phyloP scores from a whole-genome alignment of 1,140 invertebrate genomes.

The Eupristina koningsbergeri region DNA sequence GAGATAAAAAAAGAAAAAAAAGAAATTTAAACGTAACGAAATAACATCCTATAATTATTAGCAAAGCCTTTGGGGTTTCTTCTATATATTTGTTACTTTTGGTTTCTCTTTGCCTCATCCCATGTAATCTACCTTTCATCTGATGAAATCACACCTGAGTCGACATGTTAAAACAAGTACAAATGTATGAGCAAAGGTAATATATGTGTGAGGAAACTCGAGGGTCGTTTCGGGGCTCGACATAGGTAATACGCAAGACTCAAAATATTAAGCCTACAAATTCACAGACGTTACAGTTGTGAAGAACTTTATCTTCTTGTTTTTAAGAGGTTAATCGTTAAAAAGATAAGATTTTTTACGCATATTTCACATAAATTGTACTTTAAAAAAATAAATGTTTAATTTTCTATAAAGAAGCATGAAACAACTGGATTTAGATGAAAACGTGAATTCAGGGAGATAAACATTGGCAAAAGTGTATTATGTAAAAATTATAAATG shows the following conservation, averaged over 20 bases:
- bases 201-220: slow-evolving; percentile 8
- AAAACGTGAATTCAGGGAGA: too few species aligned
- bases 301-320: not conserved
- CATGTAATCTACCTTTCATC: not conserved
- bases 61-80: slow-evolving; percentile 6
- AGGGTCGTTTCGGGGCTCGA: not conserved
- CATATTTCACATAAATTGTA: not conserved
- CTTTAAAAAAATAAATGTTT: not conserved
- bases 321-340: not conserved
- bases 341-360: not conserved
- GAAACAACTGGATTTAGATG: too few species aligned
- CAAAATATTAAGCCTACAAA: slow-evolving; percentile 14
- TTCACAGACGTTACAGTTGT: not conserved
- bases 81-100: slow-evolving; percentile 1
- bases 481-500: too few species aligned
- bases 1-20: not conserved
- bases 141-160: not conserved
- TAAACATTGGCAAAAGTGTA: too few species aligned
- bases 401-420: not conserved
- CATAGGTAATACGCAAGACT: not conserved
- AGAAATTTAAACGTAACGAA: not conserved
- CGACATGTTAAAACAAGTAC: not conserved
- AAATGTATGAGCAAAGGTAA: not conserved
- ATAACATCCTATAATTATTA: not conserved
- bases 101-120: not conserved